Evolutionary conservation across 2,113 vertebrate genomes (phyloP).

Genomic region (Oenanthe melanoleuca): DNA sequence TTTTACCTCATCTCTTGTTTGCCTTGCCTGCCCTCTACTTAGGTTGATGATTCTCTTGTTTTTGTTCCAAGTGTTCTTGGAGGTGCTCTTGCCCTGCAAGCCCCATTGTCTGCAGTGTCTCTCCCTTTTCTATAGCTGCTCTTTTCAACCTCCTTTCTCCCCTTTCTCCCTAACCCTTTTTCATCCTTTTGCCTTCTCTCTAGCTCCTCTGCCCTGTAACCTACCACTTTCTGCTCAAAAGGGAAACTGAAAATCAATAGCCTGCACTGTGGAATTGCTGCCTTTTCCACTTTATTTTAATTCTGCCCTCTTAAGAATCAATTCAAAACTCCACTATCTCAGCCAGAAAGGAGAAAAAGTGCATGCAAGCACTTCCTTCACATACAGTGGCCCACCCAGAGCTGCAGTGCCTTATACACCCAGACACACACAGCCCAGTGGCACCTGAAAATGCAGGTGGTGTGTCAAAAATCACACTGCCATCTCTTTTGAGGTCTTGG

Average conservation of each 20-base stretch:
- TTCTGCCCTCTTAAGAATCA: neutral
- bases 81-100: neutral
- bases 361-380: neutral
- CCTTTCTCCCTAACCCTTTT: neutral
- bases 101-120: neutral
- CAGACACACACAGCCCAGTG: neutral
- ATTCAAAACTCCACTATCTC: neutral
- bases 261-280: neutral
- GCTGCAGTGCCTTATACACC: neutral
- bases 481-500: neutral
- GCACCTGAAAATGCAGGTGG: neutral
- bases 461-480: neutral
- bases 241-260: neutral
- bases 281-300: slow-evolving; percentile 6
- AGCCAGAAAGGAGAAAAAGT: neutral
- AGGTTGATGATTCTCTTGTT: neutral
- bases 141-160: neutral
- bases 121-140: neutral
- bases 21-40: neutral
- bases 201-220: neutral
- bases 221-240: neutral
- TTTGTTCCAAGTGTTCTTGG: neutral
- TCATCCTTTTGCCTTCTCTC: neutral
- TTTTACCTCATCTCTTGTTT: neutral
- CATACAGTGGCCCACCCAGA: neutral